Percentiles rank a stretch among this genome's conserved stretches.
Conservation (phyloP, 2,888 invertebrate genomes). For the Tenthredo livida region DNA sequence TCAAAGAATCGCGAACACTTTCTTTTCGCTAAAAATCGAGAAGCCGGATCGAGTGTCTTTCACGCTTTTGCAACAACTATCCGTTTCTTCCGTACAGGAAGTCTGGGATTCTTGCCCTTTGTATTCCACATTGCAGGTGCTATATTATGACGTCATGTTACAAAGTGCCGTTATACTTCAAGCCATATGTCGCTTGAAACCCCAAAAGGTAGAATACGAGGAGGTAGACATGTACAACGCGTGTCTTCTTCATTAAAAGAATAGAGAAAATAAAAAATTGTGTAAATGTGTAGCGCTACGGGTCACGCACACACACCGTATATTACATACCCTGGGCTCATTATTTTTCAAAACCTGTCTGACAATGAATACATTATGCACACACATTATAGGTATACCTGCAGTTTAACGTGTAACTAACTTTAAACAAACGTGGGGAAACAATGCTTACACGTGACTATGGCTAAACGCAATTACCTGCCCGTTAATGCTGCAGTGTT, state of each 20-base stretch:
- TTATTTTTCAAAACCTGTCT: constrained; percentile 7
- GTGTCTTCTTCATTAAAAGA: background rate
- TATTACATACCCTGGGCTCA: background rate
- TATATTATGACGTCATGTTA: constrained; percentile 19
- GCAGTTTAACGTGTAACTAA: constrained; percentile 4
- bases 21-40: background rate
- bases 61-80: background rate
- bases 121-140: constrained; percentile 33
- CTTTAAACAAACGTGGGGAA: background rate
- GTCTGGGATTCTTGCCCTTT: constrained; percentile 36
- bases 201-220: constrained; percentile 19
- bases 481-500: background rate
- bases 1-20: background rate
- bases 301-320: background rate
- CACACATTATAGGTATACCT: background rate
- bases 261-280: background rate
- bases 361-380: background rate
- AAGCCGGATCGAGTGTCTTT: background rate
- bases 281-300: background rate
- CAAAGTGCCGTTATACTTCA: constrained; percentile 35
- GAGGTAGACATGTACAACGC: background rate
- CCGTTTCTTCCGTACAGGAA: constrained; percentile 46
- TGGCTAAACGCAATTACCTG: constrained; percentile 6
- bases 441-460: background rate
- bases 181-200: constrained; percentile 46